Evolutionary conservation across 1,140 invertebrate genomes (phyloP).

Genomic region (Phymastichus coffea): DNA sequence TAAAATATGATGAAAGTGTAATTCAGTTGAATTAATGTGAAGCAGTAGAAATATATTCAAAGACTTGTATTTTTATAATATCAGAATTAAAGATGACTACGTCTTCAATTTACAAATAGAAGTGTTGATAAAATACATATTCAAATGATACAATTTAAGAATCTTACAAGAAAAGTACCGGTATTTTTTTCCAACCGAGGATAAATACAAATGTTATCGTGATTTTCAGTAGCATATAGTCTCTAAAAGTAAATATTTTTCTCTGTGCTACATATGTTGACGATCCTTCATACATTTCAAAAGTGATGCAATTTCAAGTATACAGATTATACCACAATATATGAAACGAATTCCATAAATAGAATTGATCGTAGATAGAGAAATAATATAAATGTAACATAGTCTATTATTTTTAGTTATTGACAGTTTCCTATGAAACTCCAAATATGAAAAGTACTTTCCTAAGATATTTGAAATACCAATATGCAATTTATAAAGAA

Average conservation of each 20-base stretch:
- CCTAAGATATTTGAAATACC: constrained; percentile 9
- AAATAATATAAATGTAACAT: constrained; percentile 11
- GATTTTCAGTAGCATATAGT: constrained; percentile 11
- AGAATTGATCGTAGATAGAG: constrained; percentile 11
- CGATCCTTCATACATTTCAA: not conserved
- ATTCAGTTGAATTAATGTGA: no score
- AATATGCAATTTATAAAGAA: constrained; percentile 6
- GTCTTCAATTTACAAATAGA: no score
- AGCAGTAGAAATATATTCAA: no score
- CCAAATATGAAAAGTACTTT: constrained; percentile 5
- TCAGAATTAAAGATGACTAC: no score
- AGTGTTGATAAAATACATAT: not conserved
- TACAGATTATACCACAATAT: not conserved
- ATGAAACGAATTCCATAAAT: constrained; percentile 1
- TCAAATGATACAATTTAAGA: no score
- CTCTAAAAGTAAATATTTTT: constrained; percentile 7
- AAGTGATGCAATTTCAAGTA: constrained; percentile 3
- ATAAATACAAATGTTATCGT: constrained; percentile 6
- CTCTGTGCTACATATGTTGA: constrained; percentile 1
- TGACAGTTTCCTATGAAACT: constrained; percentile 12
- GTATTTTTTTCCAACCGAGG: not conserved
- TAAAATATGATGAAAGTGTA: no score
- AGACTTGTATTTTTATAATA: no score
- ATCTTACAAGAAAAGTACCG: not conserved
- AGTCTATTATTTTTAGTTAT: constrained; percentile 11